phyloP scores from a whole-genome alignment of 1,140 invertebrate species.

The Telenomus remus region DNA sequence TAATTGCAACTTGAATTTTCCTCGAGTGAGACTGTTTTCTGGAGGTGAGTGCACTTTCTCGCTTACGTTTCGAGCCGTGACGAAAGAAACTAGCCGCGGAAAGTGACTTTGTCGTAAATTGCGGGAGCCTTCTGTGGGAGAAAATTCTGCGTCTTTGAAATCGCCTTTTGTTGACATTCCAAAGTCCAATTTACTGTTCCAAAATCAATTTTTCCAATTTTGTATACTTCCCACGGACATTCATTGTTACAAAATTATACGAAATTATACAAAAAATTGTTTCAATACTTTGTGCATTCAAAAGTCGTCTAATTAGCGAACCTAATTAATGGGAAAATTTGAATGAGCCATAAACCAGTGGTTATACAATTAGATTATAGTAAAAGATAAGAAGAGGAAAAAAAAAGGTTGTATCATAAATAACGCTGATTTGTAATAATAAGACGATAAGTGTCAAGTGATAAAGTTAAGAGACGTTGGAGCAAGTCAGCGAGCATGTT shows the following conservation, averaged over 20 bases:
- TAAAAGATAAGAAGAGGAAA: constrained; percentile 12
- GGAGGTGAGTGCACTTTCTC: constrained; percentile 57
- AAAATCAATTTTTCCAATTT: too few relatives aligned
- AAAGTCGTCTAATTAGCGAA: not conserved
- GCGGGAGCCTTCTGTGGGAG: constrained; percentile 35
- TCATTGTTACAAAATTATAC: too few relatives aligned
- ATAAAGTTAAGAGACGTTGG: constrained; percentile 36
- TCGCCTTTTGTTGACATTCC: constrained; percentile 15
- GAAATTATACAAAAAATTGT: too few relatives aligned
- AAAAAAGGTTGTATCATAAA: constrained; percentile 22
- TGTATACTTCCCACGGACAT: too few relatives aligned
- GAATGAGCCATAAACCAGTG: not conserved
- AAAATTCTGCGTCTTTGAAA: constrained; percentile 33
- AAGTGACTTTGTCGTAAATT: constrained; percentile 57
- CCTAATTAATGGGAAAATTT: not conserved
- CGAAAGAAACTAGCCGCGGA: constrained; percentile 59
- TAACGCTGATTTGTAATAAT: constrained; percentile 46
- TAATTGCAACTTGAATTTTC: constrained; percentile 40
- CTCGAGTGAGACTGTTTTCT: constrained; percentile 43
- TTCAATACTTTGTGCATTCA: not conserved
- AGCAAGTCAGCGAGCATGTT: constrained; percentile 33
- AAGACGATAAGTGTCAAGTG: constrained; percentile 42
- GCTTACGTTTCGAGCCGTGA: constrained; percentile 56
- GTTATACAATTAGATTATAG: constrained; percentile 23
- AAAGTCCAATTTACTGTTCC: too few relatives aligned